These are phyloP conservation scores for Rhabdornis inornatus DNA, from an alignment of 2,113 vertebrate species.

Conservation along the genomic window DNA sequence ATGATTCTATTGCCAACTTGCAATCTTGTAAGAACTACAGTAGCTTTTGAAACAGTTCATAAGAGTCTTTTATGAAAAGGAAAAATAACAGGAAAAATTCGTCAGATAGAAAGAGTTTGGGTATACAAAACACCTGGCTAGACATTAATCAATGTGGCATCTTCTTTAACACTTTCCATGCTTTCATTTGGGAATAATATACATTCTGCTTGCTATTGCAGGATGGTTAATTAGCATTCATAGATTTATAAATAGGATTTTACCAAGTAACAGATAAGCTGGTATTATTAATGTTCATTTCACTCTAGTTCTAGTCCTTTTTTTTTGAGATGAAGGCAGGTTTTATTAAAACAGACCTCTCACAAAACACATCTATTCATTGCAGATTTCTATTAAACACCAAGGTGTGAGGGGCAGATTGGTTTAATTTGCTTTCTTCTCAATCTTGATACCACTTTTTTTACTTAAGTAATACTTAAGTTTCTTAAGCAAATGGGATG, in stretches of 20 bases:
- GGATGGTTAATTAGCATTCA: slow-evolving; percentile 25
- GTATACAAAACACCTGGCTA: neutral
- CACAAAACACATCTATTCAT: neutral
- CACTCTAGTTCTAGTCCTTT: neutral
- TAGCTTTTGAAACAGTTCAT: neutral
- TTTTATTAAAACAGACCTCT: slow-evolving; percentile 2
- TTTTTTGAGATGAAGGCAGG: neutral
- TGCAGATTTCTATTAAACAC: neutral
- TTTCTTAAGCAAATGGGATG: neutral
- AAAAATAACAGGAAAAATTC: neutral
- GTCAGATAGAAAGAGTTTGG: neutral
- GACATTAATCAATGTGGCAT: neutral
- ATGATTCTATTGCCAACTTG: neutral
- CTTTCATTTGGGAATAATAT: neutral
- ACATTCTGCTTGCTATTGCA: neutral
- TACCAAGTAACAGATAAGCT: neutral
- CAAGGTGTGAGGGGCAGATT: neutral
- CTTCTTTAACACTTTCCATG: slow-evolving; percentile 1
- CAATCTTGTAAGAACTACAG: neutral
- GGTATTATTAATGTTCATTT: neutral
- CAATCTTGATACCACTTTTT: neutral
- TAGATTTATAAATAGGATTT: slow-evolving; percentile 10
- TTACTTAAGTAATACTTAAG: neutral
- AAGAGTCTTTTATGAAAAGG: neutral
- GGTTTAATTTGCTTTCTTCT: slow-evolving; percentile 1